phyloP scores from a whole-genome alignment of 2,113 vertebrate genomes.

The Platichthys stellatus region DNA sequence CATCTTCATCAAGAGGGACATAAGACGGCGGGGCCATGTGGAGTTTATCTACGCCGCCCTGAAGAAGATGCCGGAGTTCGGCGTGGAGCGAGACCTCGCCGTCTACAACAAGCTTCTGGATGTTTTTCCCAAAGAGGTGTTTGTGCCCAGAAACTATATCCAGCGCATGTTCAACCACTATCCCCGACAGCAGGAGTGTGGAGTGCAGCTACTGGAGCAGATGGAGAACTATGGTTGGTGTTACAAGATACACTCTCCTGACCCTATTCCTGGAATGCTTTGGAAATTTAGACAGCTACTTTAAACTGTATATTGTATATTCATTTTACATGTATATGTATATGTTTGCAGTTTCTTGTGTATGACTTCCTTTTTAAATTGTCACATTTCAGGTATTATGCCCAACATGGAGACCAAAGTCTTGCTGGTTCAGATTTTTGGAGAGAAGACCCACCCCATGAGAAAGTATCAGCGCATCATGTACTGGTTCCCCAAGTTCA shows the following conservation, averaged over 20 bases:
- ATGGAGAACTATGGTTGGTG: slow-evolving; percentile 88
- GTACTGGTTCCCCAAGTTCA: slow-evolving; percentile 91
- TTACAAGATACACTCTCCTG: background rate
- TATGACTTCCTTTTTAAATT: background rate
- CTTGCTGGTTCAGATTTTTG: slow-evolving; percentile 88
- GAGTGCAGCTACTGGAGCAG: slow-evolving; percentile 86
- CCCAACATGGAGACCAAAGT: slow-evolving; percentile 88
- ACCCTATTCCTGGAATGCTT: background rate
- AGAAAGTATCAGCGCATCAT: slow-evolving; percentile 88
- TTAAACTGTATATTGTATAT: background rate
- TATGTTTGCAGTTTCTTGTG: no score
- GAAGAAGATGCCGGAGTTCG: slow-evolving; percentile 87
- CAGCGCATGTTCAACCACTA: slow-evolving; percentile 91
- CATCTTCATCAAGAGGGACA: slow-evolving; percentile 76
- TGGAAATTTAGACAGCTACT: background rate
- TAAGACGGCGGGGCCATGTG: slow-evolving; percentile 86
- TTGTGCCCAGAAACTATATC: slow-evolving; percentile 84
- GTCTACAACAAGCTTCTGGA: slow-evolving; percentile 90
- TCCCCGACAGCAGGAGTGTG: slow-evolving; percentile 91
- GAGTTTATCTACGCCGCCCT: slow-evolving; percentile 92
- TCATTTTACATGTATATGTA: no score
- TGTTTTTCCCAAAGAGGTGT: slow-evolving; percentile 91
- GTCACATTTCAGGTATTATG: slow-evolving; percentile 80
- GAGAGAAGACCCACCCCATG: slow-evolving; percentile 85
- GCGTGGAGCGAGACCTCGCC: slow-evolving; percentile 85